Percentiles rank a stretch among this genome's conserved stretches.
These are phyloP conservation scores for Axinella damicornis DNA, from an alignment of 37 sponge, comb jelly and placozoan genomes.

Conservation along the genomic window DNA sequence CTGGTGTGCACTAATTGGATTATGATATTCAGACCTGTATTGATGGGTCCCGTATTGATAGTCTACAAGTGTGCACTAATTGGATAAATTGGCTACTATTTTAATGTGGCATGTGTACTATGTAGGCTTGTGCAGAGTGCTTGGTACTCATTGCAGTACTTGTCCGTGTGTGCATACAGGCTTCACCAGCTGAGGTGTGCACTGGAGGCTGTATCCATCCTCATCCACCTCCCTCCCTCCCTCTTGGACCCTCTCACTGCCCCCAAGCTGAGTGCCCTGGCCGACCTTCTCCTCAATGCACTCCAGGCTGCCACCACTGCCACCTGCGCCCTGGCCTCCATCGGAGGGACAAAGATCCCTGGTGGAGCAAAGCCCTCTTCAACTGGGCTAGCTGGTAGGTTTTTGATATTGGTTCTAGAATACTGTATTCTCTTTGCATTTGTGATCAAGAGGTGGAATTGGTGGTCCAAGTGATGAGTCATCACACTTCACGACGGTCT, in stretches of 20 bases:
- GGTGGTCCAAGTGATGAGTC: neutral
- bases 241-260: conserved; percentile 9
- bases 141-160: neutral
- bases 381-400: neutral
- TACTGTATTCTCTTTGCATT: neutral
- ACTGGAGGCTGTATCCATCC: conserved; percentile 38
- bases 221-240: conserved; percentile 4
- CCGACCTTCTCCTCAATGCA: conserved; percentile 15
- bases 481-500: conserved; percentile 24
- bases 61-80: no score
- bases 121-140: no score
- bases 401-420: neutral
- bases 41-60: no score
- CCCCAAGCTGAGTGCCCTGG: conserved; percentile 11
- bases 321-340: neutral
- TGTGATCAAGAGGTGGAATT: neutral
- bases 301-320: conserved; percentile 25
- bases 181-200: conserved; percentile 57
- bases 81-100: no score
- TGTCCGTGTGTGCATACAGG: conserved; percentile 10
- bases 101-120: no score
- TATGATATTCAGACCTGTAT: no score
- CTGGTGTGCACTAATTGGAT: no score
- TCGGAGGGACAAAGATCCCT: neutral
- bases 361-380: neutral